These are phyloP conservation scores for Sturnus vulgaris DNA, from an alignment of 2,113 vertebrate species.

Conservation along the genomic window DNA sequence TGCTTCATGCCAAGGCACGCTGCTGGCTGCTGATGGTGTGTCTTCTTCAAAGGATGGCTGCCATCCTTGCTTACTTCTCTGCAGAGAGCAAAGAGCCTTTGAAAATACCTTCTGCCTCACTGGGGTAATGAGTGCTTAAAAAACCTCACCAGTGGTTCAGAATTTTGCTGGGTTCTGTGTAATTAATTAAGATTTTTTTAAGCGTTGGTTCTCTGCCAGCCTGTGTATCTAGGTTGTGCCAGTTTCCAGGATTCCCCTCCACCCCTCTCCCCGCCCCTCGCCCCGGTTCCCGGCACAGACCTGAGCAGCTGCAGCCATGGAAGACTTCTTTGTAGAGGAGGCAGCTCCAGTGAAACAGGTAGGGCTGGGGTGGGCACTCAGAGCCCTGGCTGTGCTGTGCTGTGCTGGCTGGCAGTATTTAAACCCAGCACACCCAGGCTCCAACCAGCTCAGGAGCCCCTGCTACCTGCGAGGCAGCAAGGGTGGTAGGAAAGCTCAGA, in stretches of 20 bases:
- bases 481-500: background rate
- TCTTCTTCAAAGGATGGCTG: conserved; percentile 15
- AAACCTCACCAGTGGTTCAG: background rate
- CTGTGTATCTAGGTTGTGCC: conserved; percentile 37
- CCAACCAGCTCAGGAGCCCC: background rate
- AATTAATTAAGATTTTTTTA: conserved; percentile 42
- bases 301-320: conserved; percentile 31
- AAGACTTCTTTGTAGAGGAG: conserved; percentile 49
- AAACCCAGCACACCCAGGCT: background rate
- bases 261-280: conserved; percentile 64
- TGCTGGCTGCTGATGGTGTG: background rate
- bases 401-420: fast-evolving
- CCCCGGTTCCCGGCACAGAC: conserved; percentile 29
- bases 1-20: background rate
- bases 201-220: background rate
- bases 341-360: conserved; percentile 23
- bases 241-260: conserved; percentile 51
- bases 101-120: conserved; percentile 16
- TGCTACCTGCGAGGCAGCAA: background rate
- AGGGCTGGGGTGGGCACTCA: conserved; percentile 9
- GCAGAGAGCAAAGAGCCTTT: conserved; percentile 19
- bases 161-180: conserved; percentile 21
- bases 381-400: background rate
- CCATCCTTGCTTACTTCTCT: background rate
- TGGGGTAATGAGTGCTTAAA: background rate